Conservation (phyloP, 1,140 invertebrate species). For the Habropoda laboriosa region DNA sequence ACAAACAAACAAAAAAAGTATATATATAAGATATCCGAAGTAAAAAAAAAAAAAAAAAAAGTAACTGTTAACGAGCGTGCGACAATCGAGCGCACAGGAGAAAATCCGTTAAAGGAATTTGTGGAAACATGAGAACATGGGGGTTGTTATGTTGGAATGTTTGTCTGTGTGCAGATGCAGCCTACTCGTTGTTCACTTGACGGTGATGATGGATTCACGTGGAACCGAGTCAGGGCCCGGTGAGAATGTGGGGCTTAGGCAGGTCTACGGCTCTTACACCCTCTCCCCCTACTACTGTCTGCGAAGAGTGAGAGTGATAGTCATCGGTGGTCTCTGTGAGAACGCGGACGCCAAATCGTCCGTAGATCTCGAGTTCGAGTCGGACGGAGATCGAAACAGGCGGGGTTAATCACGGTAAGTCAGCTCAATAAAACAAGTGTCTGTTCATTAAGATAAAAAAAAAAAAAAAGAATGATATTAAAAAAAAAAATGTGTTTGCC, state of each 20-base stretch:
- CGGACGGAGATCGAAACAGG: conserved; percentile 41
- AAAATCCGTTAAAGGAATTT: conserved; percentile 55
- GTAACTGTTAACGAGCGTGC: conserved; percentile 26
- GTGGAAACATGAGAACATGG: conserved; percentile 64
- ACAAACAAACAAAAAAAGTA: conserved; percentile 1
- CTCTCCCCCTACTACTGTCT: conserved; percentile 59
- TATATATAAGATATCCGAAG: no score
- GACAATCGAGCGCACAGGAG: conserved; percentile 48
- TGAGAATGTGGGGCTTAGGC: conserved; percentile 77
- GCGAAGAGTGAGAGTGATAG: conserved; percentile 63
- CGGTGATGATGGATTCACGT: conserved; percentile 77
- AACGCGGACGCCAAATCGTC: conserved; percentile 39
- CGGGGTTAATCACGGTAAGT: conserved; percentile 64
- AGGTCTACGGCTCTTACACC: conserved; percentile 75
- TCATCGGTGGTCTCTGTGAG: conserved; percentile 48
- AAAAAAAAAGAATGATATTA: no score
- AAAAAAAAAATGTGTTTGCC: conserved; percentile 36
- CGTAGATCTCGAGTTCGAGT: conserved; percentile 55
- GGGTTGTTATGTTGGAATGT: conserved; percentile 82
- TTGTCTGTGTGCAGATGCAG: conserved; percentile 83
- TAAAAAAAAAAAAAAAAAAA: not conserved
- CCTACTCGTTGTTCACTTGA: conserved; percentile 81
- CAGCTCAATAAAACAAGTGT: conserved; percentile 53
- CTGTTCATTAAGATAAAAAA: no score
- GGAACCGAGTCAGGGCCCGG: conserved; percentile 74